Evolutionary conservation across 2,888 invertebrate species (phyloP).

Genomic region (Synanthedon vespiformis): DNA sequence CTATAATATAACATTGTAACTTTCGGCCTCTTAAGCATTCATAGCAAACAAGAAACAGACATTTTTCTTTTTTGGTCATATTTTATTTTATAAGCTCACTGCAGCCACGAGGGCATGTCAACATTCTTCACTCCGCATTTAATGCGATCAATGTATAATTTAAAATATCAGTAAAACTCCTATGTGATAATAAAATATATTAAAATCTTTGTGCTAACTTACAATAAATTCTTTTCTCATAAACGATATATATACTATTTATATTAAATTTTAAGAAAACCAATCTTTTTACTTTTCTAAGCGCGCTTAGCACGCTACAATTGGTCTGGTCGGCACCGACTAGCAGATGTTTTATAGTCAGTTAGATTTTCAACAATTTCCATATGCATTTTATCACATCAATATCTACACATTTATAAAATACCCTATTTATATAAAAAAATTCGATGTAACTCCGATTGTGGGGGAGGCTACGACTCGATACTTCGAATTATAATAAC

Average conservation of each 20-base stretch:
- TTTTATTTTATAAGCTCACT: constrained; percentile 37
- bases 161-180: constrained; percentile 65
- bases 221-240: constrained; percentile 67
- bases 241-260: constrained; percentile 54
- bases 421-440: constrained; percentile 5
- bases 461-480: constrained; percentile 13
- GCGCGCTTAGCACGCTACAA: constrained; percentile 60
- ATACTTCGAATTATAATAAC: background rate
- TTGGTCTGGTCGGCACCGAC: constrained; percentile 42
- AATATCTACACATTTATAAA: constrained; percentile 11
- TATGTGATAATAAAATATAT: constrained; percentile 70
- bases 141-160: constrained; percentile 58
- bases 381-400: constrained; percentile 28
- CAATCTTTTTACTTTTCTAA: constrained; percentile 44
- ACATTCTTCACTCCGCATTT: constrained; percentile 47
- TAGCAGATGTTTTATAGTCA: constrained; percentile 16
- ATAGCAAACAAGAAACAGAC: constrained; percentile 4
- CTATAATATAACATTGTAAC: background rate
- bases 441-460: constrained; percentile 11
- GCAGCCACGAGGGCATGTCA: constrained; percentile 39
- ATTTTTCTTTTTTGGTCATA: constrained; percentile 15
- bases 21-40: background rate
- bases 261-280: constrained; percentile 46
- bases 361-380: constrained; percentile 22
- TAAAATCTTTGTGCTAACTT: constrained; percentile 71